Base-by-base conservation (phyloP, 37 sponge, comb jelly and placozoan genomes). In the Tethya wilhelma region DNA sequence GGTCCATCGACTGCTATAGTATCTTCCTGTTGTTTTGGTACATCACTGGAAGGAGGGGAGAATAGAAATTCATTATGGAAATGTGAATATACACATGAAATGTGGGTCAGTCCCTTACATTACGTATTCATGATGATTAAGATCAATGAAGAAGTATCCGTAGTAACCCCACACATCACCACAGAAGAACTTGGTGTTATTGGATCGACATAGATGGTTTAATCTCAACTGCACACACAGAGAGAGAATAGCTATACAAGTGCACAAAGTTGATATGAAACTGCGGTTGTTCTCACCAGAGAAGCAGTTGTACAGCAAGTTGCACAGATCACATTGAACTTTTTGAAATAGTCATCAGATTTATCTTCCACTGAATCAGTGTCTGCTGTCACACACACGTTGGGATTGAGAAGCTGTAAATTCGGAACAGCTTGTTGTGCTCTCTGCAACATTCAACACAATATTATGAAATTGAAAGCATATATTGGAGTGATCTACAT, bases 91-190 rank as follows among this genome's bases (percentile, higher is more conserved):
- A n/a, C n/a, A n/a, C n/a, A n/a, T n/a, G n/a, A n/a, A n/a, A n/a
- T n/a, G n/a, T n/a, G n/a, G n/a, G n/a, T n/a, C n/a, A n/a, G n/a
- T n/a, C n/a, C n/a, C 86, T 71, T 44, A 86, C 86, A 76, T 69
- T 3, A 58, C 71, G 68, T 90, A 94, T 12, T 65, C 74, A 69
- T 96, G 90, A 26, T 69, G 38, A 12, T 64, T 64, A 20, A 93
- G 77, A 75, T 98, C 98, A 29, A 80, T 67, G 68, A 95, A 93
- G 81, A 86, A 92, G 92, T 91, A 95, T 17, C 98, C 98, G 79
- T 89, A 87, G 89, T 83, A 92, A 46, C 98, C 98, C 89, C 91
- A 98, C 14, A 89, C 89, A 85, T 95, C 92, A 33, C 93, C 93
- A 65, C 89, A 90, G 67, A 87, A 90, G 75, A 98, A 95, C 60